Evolutionary conservation across 1,140 invertebrate species (phyloP), one percentile per base, ranked within the genome.

Genomic region (Bacillus rossius): DNA sequence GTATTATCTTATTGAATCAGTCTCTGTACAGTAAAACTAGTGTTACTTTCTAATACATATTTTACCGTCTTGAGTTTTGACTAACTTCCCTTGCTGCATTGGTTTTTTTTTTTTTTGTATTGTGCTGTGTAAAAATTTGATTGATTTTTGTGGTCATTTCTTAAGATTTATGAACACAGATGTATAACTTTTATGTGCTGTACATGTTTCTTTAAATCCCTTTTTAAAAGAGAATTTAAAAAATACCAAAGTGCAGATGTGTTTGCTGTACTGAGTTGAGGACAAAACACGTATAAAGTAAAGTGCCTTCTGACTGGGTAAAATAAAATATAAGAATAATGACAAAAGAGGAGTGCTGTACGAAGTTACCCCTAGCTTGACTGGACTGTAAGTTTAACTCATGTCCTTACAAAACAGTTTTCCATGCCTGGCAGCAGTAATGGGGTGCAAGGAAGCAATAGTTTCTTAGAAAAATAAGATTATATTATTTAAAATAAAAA

Each of bases 161-260:
- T 45, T 45, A 45, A 19, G 43, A 45, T 45, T 20, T 45, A 10
- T 34, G 4, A 10, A 7, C 29, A 4, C 29, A 34, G 29, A 34
- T 34, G 4, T 34, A 10, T 34, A 34, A 34, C 29, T 7, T n/a
- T n/a, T n/a, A n/a, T n/a, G n/a, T n/a, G n/a, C n/a, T n/a, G n/a
- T n/a, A n/a, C 17, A 40, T 13, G 13, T 45, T 45, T 25, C 43
- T 13, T 45, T 19, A 25, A 20, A 7, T 45, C 5, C n/a, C n/a
- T n/a, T 34, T 34, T 34, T 34, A 34, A 34, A 34, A 34, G 10
- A 10, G 29, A 34, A 34, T 7, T 34, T 34, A 34, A 7, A n/a
- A 43, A 47, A 42, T 59, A 60, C 58, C 52, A 60, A 60, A 60
- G 58, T 60, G 51, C 58, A 55, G 58, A 54, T 22, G 20, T 48